These are phyloP conservation scores for Cephalopholis sonnerati DNA, from an alignment of 2,113 vertebrate species.

Conservation along the genomic window DNA sequence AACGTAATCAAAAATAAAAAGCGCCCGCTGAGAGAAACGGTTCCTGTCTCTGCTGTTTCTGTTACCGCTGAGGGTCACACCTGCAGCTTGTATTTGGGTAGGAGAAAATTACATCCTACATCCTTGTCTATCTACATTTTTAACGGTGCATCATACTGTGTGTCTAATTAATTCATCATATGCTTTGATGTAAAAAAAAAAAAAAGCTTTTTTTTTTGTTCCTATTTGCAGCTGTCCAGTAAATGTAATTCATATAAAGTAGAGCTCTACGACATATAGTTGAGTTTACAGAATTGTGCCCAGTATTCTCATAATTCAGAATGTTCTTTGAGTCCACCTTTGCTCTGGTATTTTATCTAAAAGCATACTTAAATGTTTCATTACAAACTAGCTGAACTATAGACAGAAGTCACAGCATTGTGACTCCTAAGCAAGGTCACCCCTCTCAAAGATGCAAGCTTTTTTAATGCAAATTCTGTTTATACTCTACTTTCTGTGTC, in stretches of 20 bases:
- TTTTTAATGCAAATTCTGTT: slow-evolving; percentile 47
- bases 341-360: background rate
- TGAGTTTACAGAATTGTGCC: background rate
- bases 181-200: background rate
- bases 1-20: slow-evolving; percentile 20
- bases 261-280: background rate
- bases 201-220: background rate
- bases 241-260: background rate
- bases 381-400: background rate
- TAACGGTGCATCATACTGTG: background rate
- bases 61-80: slow-evolving; percentile 2
- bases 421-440: slow-evolving; percentile 17
- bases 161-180: background rate
- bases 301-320: background rate
- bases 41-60: slow-evolving; percentile 8
- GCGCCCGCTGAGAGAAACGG: background rate
- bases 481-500: slow-evolving; percentile 25
- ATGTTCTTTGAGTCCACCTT: background rate
- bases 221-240: background rate
- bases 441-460: slow-evolving; percentile 1
- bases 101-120: background rate
- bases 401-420: background rate
- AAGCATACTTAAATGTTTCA: background rate
- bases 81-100: background rate
- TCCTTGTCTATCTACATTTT: too few relatives aligned